Base-by-base conservation (phyloP, 1,140 invertebrate species). In the Papilio glaucus region DNA sequence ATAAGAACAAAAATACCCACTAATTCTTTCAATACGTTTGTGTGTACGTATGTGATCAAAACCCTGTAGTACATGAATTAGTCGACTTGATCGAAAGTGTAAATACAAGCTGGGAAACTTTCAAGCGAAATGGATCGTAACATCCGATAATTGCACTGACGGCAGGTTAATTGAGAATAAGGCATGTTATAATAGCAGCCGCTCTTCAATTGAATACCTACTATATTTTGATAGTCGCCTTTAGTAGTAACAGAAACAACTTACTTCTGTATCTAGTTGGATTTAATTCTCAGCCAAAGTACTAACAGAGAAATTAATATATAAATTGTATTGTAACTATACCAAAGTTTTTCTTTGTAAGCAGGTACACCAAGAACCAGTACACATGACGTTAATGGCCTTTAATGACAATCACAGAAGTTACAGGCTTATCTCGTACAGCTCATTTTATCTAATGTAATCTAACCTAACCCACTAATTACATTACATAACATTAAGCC, bases 151-250 rank as follows among this genome's bases (percentile, higher is more conserved):
- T 57, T 57, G 49, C 49, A 57, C 49, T 57, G 49, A 21, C 49
- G 49, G 49, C 21, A 57, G n/a, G 49, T 57, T 57, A 57, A 57
- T 57, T 57, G 49, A 57, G 49, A 57, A 57, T 57, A 57, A 57
- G 49, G 49, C 49, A 24, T 57, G 49, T 57, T 57, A 57, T 57
- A 24, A 57, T n/a, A n/a, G n/a, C 49, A 12, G 49, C 21, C 49
- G 49, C 21, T 12, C 10, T 9, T 24, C 21, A 24, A 9, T n/a
- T 18, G 15, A 45, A 45, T 45, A 45, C 42, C 42, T 45, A 45
- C 42, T 8, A 3, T 45, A 8, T 45, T 45, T 45, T 15, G 42
- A 45, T 45, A 15, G 42, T 18, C 15, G 4, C 4, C 39, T 41
- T 41, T 41, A 41, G 2, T 18, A 45, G 5, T 45, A 45, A 15